A percentile compares a stretch with the other conserved stretches of the same genome.
phyloP scores from a whole-genome alignment of 2,113 vertebrate genomes.

The Hylia prasina region DNA sequence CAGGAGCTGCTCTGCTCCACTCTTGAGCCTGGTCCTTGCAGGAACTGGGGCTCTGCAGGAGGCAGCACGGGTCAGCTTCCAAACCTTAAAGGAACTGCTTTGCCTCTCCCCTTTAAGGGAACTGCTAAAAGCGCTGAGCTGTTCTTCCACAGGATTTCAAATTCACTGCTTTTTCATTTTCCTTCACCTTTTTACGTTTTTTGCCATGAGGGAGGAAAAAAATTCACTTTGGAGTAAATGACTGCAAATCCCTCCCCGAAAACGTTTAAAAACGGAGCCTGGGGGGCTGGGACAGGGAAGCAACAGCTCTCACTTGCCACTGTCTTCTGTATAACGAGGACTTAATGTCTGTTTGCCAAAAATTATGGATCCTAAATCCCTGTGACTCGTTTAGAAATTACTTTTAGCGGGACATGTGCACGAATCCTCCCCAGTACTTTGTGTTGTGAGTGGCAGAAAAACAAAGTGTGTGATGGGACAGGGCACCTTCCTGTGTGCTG shows the following conservation, averaged over 20 bases:
- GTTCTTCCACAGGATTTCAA: conserved; percentile 10
- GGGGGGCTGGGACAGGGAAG: neutral
- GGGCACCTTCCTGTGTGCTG: neutral
- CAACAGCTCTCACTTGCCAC: neutral
- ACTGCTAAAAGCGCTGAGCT: conserved; percentile 34
- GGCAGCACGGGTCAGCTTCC: conserved; percentile 32
- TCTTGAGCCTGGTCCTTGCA: neutral
- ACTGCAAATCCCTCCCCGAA: neutral
- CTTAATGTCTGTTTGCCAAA: neutral
- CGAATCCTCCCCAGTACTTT: fast-evolving
- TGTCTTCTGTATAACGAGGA: neutral
- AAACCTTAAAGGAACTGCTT: neutral
- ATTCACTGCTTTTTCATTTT: conserved; percentile 52
- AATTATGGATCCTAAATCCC: neutral
- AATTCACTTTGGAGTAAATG: conserved; percentile 1
- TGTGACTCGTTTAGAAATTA: neutral
- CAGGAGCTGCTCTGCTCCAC: neutral
- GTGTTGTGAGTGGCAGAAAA: neutral
- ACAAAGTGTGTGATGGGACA: neutral
- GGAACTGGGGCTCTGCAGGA: conserved; percentile 21
- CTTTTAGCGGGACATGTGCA: neutral
- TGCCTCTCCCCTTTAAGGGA: neutral
- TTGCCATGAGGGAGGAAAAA: neutral
- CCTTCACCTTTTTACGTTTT: conserved; percentile 49
- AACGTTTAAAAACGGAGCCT: neutral